Evolutionary conservation across 2,888 invertebrate genomes (phyloP), one percentile per base, ranked within the genome.

Genomic region (Noctuana brunneofusca): DNA sequence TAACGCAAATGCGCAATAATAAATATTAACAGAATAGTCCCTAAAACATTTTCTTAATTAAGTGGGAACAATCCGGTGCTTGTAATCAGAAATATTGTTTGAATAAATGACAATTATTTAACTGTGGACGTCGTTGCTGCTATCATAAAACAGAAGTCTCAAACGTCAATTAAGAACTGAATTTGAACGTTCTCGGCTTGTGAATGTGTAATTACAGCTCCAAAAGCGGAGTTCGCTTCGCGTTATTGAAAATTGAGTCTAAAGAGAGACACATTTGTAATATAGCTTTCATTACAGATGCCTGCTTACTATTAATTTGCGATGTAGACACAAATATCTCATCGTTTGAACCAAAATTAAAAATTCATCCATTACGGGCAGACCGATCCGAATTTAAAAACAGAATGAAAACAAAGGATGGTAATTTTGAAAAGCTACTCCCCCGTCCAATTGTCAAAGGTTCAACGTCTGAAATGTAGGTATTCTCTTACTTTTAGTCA

Each of bases 181-280:
- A 77, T 75, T 80, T 74, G 77, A 74, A 77, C 75, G 76, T 74
- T 78, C 70, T 75, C 74, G 73, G 74, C 72, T 75, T 73, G 71
- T 78, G 76, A 83, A 81, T 78, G 75, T 78, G 77, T 80, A 83
- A 83, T 83, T 83, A 81, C 75, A 67, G 67, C 57, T 60, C 38
- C 75, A 70, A 69, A 67, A 71, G 68, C 65, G 65, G 2, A 68
- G 69, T 71, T 68, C 69, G 71, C 71, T 73, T 53, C 64, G 64
- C 65, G 71, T 73, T 79, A 78, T 78, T 79, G 75, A 73, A 72
- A 74, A 76, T 75, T 69, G 70, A 72, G 74, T 73, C 58, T 62
- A 58, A 65, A 63, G 56, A 56, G 57, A 48, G 46, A 49, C 53
- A 54, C 58, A 56, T 60, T 62, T 64, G 56, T 58, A 54, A 64